Base-by-base conservation (phyloP, 2,113 vertebrate species). In the Stictonetta naevosa region DNA sequence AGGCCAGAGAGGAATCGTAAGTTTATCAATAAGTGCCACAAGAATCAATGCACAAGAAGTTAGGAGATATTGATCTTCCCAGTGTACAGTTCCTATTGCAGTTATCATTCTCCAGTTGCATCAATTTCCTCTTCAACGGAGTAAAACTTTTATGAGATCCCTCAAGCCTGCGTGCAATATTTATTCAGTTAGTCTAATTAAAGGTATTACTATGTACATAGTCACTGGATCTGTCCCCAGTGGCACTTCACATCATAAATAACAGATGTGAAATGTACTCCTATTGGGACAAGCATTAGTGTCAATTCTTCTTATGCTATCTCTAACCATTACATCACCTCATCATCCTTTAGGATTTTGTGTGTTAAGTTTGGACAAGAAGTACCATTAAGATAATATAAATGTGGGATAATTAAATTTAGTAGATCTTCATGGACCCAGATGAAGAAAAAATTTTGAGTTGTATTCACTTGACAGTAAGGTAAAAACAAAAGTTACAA, bases 181-280 rank as follows among this genome's bases (percentile, higher is more conserved):
- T 96, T 96, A 90, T 85, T 92, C 88, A 88, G 75, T 93, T 88
- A 66, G 60, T 48, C 80, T 92, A 96, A 95, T 94, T 96, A 95
- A 95, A 94, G 68, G 63, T 86, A 95, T 86, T 92, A 67, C 28
- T 82, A 64, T 42, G 38, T 93, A 88, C 63, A 77, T 33, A 86
- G 89, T 76, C 88, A 86, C 36, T 86, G 46, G 50, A 73, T 81
- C 28, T 87, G 90, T 82, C 90, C 83, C 91, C 52, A 66, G 19
- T 71, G 92, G 76, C 69, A 84, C 64, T 56, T 71, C 68, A 87
- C 81, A 88, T 88, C 87, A 75, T 83, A 87, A 92, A 76, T 83
- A 95, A 88, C 89, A 88, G 63, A 91, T 64, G 56, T 88, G 83
- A 93, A 89, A 79, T 8, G 21, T 40, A 42, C 34, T 86, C 52